Base-by-base conservation (phyloP, 2,888 invertebrate genomes). In the Steinernema hermaphroditum region DNA sequence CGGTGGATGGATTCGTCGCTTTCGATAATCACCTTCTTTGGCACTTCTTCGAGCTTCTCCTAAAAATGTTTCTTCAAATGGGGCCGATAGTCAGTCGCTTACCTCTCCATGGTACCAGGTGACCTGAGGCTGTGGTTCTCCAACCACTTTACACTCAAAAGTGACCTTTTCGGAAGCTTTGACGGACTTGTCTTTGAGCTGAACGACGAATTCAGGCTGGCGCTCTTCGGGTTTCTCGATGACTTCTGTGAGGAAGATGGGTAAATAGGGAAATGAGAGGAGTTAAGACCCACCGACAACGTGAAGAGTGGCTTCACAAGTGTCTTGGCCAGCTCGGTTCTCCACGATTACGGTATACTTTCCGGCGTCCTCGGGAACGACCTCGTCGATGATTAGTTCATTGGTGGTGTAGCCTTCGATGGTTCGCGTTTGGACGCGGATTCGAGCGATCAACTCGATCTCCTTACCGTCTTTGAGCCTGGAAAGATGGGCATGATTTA, bases 21-120 rank as follows among this genome's bases (percentile, higher is more conserved):
- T 69, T 81, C 81, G 49, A 81, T 78, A 27, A 44, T 73, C 29
- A 79, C 71, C 41, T 73, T 54, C 22, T 37, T 69, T 29, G 41
- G 19, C 12, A 54, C 16, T 19, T 69, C 68, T 50, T 37, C 57
- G 34, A 68, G 43, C 22, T 70, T 70, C 22, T 70, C 50, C 70
- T 70, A 37, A 29, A 70, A 50, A 37, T 22, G 8, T 62, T 62
- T 9, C 19, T 9, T 62, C 62, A 62, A 9, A 6, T 22, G 8
- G n/a, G 4, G 68, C 19, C 46, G 29, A 24, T 69, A 41, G 16
- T 70, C 68, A 16, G 57, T 74, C 16, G 9, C 93, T 87, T 71
- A 91, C 91, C 0, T 93, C 93, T 86, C 94, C 93, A 86, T 93
- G 93, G 87, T 90, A 92, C 93, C 92, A 85, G 43, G 74, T 76